Conservation (phyloP, 2,113 vertebrate species). For the Channa argus region DNA sequence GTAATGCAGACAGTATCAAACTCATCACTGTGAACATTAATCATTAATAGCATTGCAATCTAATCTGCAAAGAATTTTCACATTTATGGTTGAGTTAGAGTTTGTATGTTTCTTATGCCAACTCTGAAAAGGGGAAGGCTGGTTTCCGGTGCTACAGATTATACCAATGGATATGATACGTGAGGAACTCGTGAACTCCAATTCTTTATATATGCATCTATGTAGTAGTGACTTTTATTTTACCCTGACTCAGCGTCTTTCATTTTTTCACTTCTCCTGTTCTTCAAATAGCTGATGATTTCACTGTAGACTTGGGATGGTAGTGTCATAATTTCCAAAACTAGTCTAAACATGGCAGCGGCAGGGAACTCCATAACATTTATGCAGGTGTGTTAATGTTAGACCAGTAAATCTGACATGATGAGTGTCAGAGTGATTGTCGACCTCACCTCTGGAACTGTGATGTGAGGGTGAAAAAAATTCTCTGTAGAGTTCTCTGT, state of each 20-base stretch:
- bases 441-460: conserved; percentile 12
- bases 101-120: no score
- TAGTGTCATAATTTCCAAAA: conserved; percentile 59
- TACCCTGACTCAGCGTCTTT: not conserved
- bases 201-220: not conserved
- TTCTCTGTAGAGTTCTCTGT: not conserved
- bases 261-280: conserved; percentile 4
- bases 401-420: conserved; percentile 64
- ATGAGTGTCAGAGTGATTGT: conserved; percentile 38
- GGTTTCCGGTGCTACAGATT: no score
- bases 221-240: not conserved
- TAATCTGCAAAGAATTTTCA: no score
- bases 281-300: conserved; percentile 47
- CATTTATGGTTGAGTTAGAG: no score
- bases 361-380: conserved; percentile 48
- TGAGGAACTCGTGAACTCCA: no score
- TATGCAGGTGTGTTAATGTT: conserved; percentile 77
- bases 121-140: no score
- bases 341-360: conserved; percentile 72
- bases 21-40: no score
- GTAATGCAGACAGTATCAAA: no score
- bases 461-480: conserved; percentile 8
- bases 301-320: conserved; percentile 23
- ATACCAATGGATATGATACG: no score
- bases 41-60: no score